phyloP scores from a whole-genome alignment of 2,113 vertebrate genomes.

The Acrocephalus arundinaceus region DNA sequence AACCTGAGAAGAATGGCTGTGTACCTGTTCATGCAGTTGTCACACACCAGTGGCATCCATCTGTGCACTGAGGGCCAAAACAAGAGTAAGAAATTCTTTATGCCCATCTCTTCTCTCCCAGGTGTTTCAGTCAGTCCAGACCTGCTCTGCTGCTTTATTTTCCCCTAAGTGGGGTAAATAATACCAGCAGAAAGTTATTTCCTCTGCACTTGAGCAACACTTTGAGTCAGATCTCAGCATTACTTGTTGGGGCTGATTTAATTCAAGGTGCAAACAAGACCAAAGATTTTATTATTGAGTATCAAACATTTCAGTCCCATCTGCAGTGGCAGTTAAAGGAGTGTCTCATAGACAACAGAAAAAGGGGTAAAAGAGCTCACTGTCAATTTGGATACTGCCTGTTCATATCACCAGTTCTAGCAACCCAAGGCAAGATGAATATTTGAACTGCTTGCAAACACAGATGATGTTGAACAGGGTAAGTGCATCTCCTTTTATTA shows the following conservation, averaged over 20 bases:
- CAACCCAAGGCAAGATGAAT: constrained; percentile 14
- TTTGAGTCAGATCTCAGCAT: background rate
- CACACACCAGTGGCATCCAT: background rate
- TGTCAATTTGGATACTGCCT: background rate
- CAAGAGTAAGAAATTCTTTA: background rate
- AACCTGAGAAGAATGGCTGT: fast-evolving
- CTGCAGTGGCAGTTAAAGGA: background rate
- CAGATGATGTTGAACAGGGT: background rate
- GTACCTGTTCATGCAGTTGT: background rate
- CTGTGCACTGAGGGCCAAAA: background rate
- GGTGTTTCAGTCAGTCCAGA: background rate
- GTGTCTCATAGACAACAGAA: background rate
- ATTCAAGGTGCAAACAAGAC: background rate
- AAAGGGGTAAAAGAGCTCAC: background rate
- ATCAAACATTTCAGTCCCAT: background rate
- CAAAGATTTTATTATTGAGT: background rate
- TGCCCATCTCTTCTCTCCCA: background rate
- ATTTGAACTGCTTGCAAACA: constrained; percentile 32
- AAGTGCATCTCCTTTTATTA: constrained; percentile 46
- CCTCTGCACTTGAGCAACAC: background rate
- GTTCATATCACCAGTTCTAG: background rate
- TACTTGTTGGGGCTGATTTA: background rate
- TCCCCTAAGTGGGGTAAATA: background rate
- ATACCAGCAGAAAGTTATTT: background rate
- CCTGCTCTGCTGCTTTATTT: background rate